These are phyloP conservation scores for Ptilonorhynchus violaceus DNA, from an alignment of 2,113 vertebrate species.

Conservation along the genomic window DNA sequence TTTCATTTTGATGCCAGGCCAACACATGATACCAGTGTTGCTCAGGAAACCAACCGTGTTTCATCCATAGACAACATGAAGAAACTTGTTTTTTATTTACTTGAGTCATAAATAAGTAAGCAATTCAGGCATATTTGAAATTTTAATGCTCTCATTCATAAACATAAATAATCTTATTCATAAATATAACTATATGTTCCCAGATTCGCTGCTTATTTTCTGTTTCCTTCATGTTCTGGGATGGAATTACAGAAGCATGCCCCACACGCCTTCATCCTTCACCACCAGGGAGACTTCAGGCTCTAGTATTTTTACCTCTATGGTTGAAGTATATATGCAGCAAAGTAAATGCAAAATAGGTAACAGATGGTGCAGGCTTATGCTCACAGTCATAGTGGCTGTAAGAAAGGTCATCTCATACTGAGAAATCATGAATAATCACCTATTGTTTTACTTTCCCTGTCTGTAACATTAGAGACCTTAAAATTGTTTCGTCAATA, in stretches of 20 bases:
- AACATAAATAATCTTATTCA: background rate
- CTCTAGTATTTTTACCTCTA: background rate
- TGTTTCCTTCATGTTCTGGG: background rate
- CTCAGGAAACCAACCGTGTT: background rate
- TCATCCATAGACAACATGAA: background rate
- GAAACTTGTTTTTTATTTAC: background rate
- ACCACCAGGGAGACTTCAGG: background rate
- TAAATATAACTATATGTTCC: background rate
- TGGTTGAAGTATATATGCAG: background rate
- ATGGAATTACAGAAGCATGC: background rate
- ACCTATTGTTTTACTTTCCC: background rate
- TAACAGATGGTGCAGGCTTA: background rate
- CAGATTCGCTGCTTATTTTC: background rate
- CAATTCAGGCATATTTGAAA: background rate
- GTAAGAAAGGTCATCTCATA: background rate
- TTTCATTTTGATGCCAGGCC: background rate
- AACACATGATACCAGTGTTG: background rate
- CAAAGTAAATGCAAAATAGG: background rate
- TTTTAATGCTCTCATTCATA: background rate
- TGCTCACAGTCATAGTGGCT: background rate
- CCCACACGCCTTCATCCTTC: background rate
- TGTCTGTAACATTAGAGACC: background rate
- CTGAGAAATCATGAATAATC: background rate
- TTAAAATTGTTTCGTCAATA: background rate
- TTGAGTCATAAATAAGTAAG: background rate